Conservation (phyloP, 2,888 invertebrate genomes). For the Ametastegia equiseti region DNA sequence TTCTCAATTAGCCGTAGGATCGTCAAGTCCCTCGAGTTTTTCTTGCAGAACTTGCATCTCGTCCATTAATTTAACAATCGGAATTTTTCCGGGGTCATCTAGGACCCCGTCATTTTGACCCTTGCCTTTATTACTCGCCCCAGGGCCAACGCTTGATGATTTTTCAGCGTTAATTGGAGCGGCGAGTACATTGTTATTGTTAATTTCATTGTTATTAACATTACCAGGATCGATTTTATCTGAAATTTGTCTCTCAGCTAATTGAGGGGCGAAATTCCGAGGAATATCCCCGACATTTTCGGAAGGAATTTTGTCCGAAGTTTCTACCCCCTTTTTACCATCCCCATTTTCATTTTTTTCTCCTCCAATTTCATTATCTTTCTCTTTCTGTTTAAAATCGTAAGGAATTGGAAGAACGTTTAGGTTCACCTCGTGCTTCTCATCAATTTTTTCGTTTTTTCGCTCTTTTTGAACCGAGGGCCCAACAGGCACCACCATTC, state of each 20-base stretch:
- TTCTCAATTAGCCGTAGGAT: neutral
- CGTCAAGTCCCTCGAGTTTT: conserved; percentile 47
- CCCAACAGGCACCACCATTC: conserved; percentile 65
- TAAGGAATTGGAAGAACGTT: conserved; percentile 59
- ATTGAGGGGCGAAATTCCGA: neutral
- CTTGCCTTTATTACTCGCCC: neutral
- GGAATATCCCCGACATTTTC: conserved; percentile 38
- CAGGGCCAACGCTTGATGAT: conserved; percentile 46
- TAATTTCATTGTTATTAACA: neutral
- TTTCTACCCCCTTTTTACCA: neutral
- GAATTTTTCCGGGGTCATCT: conserved; percentile 33
- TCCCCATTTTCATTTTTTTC: neutral
- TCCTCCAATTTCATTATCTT: no score
- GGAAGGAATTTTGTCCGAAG: neutral
- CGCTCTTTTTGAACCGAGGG: no score
- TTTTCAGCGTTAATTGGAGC: conserved; percentile 49
- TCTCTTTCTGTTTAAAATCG: conserved; percentile 30
- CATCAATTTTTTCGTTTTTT: conserved; percentile 59
- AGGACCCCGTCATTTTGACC: no score
- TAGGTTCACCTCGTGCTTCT: conserved; percentile 48
- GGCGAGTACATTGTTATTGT: neutral
- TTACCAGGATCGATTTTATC: neutral
- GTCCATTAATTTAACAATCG: conserved; percentile 49
- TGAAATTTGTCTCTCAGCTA: neutral
- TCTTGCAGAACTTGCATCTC: conserved; percentile 57